Conservation (phyloP, 1,140 invertebrate species). For the Drosophila chauvacae region DNA sequence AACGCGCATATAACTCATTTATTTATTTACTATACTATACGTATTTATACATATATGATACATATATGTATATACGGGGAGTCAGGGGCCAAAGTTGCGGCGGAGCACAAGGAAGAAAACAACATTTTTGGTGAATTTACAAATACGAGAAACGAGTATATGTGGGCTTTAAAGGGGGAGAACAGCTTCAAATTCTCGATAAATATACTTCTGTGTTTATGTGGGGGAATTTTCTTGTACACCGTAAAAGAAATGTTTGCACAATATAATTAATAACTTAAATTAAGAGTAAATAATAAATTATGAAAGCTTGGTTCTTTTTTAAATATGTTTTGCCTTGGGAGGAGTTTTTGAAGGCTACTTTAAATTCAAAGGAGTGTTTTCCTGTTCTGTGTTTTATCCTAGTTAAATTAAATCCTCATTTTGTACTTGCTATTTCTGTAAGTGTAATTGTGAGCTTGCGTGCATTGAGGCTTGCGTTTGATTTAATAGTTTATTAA, state of each 20-base stretch:
- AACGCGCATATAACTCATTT: conserved; percentile 80
- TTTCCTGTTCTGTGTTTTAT: background rate
- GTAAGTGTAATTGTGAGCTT: conserved; percentile 32
- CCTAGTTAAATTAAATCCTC: background rate
- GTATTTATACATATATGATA: background rate
- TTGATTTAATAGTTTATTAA: conserved; percentile 83
- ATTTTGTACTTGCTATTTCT: background rate
- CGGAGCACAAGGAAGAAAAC: conserved; percentile 16
- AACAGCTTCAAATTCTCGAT: conserved; percentile 7
- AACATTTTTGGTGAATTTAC: conserved; percentile 26
- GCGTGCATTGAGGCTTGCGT: conserved; percentile 78
- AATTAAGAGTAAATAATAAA: too few species aligned
- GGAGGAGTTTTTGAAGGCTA: fast-evolving
- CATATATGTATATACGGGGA: conserved; percentile 1
- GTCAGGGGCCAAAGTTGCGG: conserved; percentile 17
- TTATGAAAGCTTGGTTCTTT: background rate
- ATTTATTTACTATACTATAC: conserved; percentile 68
- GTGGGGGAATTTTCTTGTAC: background rate
- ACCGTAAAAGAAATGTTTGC: background rate
- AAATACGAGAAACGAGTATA: conserved; percentile 17
- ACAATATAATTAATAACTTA: too few species aligned
- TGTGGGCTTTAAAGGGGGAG: conserved; percentile 24
- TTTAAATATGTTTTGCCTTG: too few species aligned
- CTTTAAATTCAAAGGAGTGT: fast-evolving
- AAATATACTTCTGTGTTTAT: conserved; percentile 11